A percentile compares a stretch with the other conserved stretches of the same genome.
Evolutionary conservation across 53 echinoderm and acorn worm species (phyloP).

Genomic region (Echinarachnius parma): DNA sequence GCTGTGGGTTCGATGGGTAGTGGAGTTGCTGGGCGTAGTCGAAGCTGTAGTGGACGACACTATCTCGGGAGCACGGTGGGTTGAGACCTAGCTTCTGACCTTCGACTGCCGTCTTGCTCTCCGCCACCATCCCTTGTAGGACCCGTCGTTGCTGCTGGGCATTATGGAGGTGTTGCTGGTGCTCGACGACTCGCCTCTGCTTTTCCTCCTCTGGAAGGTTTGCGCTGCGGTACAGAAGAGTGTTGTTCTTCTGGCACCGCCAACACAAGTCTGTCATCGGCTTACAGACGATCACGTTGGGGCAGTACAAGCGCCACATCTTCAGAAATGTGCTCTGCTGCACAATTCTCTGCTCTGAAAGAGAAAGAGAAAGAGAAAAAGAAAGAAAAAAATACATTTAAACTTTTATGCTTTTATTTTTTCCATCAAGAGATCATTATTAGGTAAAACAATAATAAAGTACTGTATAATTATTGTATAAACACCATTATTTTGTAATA

Average conservation of each 20-base stretch:
- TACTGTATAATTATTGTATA: too few species aligned
- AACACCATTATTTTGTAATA: too few species aligned
- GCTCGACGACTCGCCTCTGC: conserved; percentile 7
- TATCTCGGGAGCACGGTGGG: conserved; percentile 14
- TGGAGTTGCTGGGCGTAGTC: conserved; percentile 56
- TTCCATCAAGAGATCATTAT: too few species aligned
- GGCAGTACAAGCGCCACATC: conserved; percentile 43
- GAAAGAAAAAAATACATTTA: too few species aligned
- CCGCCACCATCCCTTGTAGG: too few species aligned
- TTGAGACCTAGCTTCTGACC: conserved; percentile 21
- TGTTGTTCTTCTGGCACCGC: conserved; percentile 25
- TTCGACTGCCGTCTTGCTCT: not conserved
- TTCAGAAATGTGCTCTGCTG: conserved; percentile 34
- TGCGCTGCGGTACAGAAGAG: not conserved
- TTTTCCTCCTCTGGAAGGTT: conserved; percentile 34
- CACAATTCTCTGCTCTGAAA: conserved; percentile 23
- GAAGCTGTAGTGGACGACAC: conserved; percentile 58
- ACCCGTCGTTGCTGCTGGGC: conserved; percentile 36
- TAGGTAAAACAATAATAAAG: too few species aligned
- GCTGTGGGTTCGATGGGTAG: conserved; percentile 42
- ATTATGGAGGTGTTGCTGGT: conserved; percentile 43
- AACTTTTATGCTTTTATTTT: too few species aligned
- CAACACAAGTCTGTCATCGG: conserved; percentile 47
- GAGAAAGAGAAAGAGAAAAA: not conserved
- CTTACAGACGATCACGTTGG: conserved; percentile 29